These are phyloP conservation scores for Microchirus variegatus DNA, from an alignment of 2,797 vertebrate species.

Conservation along the genomic window DNA sequence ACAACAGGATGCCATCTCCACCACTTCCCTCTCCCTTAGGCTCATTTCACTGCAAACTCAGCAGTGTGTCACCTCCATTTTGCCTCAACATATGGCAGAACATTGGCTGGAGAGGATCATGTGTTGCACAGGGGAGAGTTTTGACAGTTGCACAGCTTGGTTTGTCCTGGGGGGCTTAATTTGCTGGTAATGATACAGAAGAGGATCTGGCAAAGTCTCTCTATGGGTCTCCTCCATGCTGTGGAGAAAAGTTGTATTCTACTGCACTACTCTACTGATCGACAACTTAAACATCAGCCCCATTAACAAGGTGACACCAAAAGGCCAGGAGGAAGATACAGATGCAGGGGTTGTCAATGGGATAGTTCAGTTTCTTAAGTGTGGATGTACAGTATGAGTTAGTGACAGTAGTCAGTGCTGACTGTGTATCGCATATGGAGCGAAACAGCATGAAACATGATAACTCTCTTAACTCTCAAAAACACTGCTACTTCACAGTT, in stretches of 20 bases:
- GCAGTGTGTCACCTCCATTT: slow-evolving; percentile 47
- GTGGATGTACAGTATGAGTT: too few species aligned
- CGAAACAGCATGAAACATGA: too few species aligned
- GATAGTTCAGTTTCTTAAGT: background rate
- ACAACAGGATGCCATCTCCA: slow-evolving; percentile 51
- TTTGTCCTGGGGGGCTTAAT: slow-evolving; percentile 49
- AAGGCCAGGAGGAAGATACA: slow-evolving; percentile 22
- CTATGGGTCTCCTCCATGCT: slow-evolving; percentile 36
- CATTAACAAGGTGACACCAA: slow-evolving; percentile 33
- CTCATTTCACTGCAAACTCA: slow-evolving; percentile 52
- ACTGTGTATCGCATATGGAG: too few species aligned
- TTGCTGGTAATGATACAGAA: slow-evolving; percentile 54
- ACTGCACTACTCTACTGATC: slow-evolving; percentile 63
- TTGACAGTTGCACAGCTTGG: slow-evolving; percentile 60
- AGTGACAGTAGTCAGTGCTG: too few species aligned
- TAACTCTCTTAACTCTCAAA: too few species aligned
- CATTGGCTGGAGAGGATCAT: slow-evolving; percentile 46
- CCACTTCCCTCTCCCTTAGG: slow-evolving; percentile 41
- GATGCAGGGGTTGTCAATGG: slow-evolving; percentile 15
- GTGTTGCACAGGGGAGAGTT: slow-evolving; percentile 51
- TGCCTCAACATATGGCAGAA: slow-evolving; percentile 69
- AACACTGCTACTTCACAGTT: too few species aligned
- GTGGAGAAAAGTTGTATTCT: slow-evolving; percentile 60
- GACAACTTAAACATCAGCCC: slow-evolving; percentile 58
- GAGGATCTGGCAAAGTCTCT: slow-evolving; percentile 47